phyloP scores from a whole-genome alignment of 2,888 invertebrate genomes.

The Thymelicus sylvestris region DNA sequence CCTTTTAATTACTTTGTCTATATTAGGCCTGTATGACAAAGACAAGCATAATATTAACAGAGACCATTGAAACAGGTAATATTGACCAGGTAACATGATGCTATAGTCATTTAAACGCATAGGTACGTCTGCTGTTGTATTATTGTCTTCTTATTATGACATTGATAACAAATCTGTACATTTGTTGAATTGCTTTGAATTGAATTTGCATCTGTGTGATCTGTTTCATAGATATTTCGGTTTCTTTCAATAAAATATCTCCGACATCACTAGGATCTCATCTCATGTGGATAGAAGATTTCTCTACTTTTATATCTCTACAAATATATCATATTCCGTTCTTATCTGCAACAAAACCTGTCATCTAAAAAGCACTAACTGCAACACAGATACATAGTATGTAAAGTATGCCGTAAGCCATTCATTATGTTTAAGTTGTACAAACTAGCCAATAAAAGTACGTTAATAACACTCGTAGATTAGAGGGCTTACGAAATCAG shows the following conservation, averaged over 20 bases:
- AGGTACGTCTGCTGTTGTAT: neutral
- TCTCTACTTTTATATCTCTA: no score
- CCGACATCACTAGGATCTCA: no score
- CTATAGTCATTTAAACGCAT: constrained; percentile 5
- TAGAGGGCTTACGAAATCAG: constrained; percentile 45
- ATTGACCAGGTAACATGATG: neutral
- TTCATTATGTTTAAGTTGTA: neutral
- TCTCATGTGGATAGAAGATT: no score
- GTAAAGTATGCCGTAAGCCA: neutral
- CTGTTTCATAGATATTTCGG: no score
- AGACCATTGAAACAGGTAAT: neutral
- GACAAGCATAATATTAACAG: constrained; percentile 8
- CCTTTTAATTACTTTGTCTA: constrained; percentile 28
- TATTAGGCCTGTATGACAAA: constrained; percentile 12
- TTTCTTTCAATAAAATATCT: no score
- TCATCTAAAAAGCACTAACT: no score
- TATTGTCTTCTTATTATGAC: no score
- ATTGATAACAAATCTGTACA: no score
- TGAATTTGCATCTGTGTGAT: no score
- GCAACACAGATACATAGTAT: neutral
- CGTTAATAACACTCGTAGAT: constrained; percentile 31
- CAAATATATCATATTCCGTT: no score
- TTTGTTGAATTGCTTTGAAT: no score
- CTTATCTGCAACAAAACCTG: no score
- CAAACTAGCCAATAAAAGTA: neutral